Percentiles rank a stretch among this genome's conserved stretches.
phyloP scores from a whole-genome alignment of 2,113 vertebrate genomes.

The Fulica atra region DNA sequence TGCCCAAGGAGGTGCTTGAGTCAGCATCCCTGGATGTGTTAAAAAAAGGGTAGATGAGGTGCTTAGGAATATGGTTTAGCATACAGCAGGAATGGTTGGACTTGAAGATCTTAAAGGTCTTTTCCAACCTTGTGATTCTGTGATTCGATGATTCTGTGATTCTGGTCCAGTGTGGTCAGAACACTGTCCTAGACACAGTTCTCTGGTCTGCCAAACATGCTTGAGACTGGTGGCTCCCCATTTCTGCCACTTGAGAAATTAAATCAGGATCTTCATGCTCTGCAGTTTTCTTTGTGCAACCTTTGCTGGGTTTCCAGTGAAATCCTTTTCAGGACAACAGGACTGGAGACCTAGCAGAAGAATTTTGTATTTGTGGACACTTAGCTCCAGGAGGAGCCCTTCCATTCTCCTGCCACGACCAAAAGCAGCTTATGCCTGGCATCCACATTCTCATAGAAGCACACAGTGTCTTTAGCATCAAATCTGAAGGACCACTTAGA shows the following conservation, averaged over 20 bases:
- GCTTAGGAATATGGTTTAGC: too few species aligned
- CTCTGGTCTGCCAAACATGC: neutral
- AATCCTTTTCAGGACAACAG: neutral
- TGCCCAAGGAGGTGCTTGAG: too few species aligned
- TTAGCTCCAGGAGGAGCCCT: neutral
- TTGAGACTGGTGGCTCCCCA: neutral
- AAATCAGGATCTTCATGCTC: neutral
- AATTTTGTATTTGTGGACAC: neutral
- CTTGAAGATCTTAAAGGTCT: too few species aligned
- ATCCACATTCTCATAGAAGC: accelerated
- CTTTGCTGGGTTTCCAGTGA: neutral
- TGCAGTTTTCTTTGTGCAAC: neutral
- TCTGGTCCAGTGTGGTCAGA: neutral
- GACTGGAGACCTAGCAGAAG: neutral
- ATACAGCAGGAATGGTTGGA: too few species aligned
- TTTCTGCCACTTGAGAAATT: neutral
- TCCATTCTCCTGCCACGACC: neutral
- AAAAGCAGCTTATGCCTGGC: neutral
- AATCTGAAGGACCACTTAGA: neutral
- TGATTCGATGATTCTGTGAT: too few species aligned
- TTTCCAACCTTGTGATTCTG: too few species aligned
- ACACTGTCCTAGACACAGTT: neutral
- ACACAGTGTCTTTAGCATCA: neutral
- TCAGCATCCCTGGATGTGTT: too few species aligned
- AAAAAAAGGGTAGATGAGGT: too few species aligned